phyloP scores from a whole-genome alignment of 2,797 vertebrate species.

The Tadarida brasiliensis region DNA sequence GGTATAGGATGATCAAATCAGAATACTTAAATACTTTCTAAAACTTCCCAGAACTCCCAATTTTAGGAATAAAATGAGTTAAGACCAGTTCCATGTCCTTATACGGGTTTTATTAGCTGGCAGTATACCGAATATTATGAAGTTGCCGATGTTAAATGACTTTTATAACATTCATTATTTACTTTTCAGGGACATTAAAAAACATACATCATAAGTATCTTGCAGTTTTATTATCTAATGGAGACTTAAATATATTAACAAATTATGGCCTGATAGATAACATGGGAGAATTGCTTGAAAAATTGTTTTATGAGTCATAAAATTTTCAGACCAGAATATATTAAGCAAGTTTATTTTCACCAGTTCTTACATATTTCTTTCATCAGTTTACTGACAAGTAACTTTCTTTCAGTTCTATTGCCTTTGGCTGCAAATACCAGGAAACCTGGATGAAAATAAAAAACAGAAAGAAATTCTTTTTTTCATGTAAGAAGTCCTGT shows the following conservation, averaged over 20 bases:
- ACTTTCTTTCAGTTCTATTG: constrained; percentile 48
- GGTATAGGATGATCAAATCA: constrained; percentile 45
- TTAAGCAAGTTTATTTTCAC: constrained; percentile 61
- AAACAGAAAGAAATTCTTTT: constrained; percentile 44
- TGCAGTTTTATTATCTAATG: constrained; percentile 76
- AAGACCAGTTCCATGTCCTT: constrained; percentile 53
- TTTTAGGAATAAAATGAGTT: constrained; percentile 69
- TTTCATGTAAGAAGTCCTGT: background rate
- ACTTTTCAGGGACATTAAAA: constrained; percentile 76
- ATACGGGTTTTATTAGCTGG: constrained; percentile 68
- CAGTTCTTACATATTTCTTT: constrained; percentile 59
- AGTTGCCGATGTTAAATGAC: constrained; percentile 61
- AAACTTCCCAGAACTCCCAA: background rate
- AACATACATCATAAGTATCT: constrained; percentile 69
- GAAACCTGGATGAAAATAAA: background rate
- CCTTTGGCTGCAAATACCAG: constrained; percentile 54
- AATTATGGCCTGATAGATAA: constrained; percentile 73
- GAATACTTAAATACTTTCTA: constrained; percentile 21
- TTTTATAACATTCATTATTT: constrained; percentile 79
- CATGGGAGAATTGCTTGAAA: constrained; percentile 54
- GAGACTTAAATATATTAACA: constrained; percentile 77
- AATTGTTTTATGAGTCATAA: constrained; percentile 72
- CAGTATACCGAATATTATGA: constrained; percentile 55
- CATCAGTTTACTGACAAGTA: constrained; percentile 54
- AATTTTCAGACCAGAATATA: constrained; percentile 68